Percentiles rank a stretch among this genome's conserved stretches.
Conservation (phyloP, 2,888 invertebrate genomes). For the Pheosia tremula region DNA sequence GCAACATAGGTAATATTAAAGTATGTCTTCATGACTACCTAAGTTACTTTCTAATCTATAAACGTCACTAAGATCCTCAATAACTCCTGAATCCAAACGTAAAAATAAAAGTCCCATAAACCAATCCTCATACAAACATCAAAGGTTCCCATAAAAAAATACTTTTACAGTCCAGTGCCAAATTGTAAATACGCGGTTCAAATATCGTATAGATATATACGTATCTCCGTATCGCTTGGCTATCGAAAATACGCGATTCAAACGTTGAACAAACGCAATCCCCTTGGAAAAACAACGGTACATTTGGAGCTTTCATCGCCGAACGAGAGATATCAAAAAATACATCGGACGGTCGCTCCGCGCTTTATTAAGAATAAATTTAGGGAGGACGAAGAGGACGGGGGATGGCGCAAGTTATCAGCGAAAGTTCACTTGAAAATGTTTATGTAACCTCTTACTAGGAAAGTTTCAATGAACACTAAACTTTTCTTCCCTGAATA, state of each 20-base stretch:
- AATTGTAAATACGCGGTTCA: not conserved
- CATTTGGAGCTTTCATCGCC: conserved; percentile 65
- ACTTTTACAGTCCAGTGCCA: conserved; percentile 11
- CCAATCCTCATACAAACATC: conserved; percentile 20
- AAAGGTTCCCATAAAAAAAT: conserved; percentile 27
- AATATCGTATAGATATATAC: not conserved
- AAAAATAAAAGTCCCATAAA: conserved; percentile 5
- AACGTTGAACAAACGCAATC: conserved; percentile 46
- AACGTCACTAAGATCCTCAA: not conserved
- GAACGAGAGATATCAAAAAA: conserved; percentile 81
- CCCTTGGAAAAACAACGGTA: conserved; percentile 65
- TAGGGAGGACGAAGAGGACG: conserved; percentile 63
- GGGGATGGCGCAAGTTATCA: conserved; percentile 27
- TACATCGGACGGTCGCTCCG: conserved; percentile 72
- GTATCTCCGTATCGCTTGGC: conserved; percentile 13
- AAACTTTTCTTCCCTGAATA: too few species aligned
- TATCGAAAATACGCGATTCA: conserved; percentile 45
- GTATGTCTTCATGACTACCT: too few species aligned
- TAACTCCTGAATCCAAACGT: too few species aligned
- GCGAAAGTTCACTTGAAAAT: not conserved
- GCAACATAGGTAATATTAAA: too few species aligned
- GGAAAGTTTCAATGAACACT: too few species aligned
- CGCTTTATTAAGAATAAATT: conserved; percentile 85
- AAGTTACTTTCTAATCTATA: not conserved
- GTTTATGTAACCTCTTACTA: not conserved